Evolutionary conservation across 1,140 invertebrate species (phyloP).

Genomic region (Zaprionus lachaisei): DNA sequence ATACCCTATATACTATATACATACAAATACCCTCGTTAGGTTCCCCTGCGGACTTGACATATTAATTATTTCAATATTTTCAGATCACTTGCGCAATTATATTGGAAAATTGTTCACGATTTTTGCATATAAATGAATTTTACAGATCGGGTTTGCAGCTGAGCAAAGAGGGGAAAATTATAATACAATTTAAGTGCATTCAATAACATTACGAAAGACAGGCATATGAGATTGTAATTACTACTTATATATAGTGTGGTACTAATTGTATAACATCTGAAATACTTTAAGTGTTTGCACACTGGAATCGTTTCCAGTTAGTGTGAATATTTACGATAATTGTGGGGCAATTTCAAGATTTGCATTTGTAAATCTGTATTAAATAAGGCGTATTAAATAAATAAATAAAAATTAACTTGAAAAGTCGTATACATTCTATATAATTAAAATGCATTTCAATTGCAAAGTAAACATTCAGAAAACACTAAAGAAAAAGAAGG

Average conservation of each 20-base stretch:
- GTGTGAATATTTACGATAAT: not conserved
- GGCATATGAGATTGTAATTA: not conserved
- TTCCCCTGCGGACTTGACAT: conserved; percentile 1
- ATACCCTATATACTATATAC: conserved; percentile 20
- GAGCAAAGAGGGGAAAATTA: not conserved
- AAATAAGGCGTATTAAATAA: not conserved
- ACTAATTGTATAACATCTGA: conserved; percentile 19
- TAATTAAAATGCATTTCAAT: no score
- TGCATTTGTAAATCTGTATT: not conserved
- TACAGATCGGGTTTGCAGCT: not conserved
- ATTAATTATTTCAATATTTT: conserved; percentile 11
- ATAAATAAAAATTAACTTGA: not conserved
- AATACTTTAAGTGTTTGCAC: conserved; percentile 7
- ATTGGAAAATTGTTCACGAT: not conserved
- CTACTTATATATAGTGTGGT: not conserved
- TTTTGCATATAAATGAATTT: conserved; percentile 9
- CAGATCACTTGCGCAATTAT: not conserved
- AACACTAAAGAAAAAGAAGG: not conserved
- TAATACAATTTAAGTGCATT: not conserved
- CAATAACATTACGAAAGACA: not conserved
- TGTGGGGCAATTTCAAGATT: not conserved
- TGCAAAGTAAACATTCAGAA: not conserved
- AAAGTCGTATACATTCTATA: not conserved
- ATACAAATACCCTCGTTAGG: not conserved
- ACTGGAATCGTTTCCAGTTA: not conserved